Evolutionary conservation across 2,888 invertebrate genomes (phyloP).

Genomic region (Eupithecia inturbata): DNA sequence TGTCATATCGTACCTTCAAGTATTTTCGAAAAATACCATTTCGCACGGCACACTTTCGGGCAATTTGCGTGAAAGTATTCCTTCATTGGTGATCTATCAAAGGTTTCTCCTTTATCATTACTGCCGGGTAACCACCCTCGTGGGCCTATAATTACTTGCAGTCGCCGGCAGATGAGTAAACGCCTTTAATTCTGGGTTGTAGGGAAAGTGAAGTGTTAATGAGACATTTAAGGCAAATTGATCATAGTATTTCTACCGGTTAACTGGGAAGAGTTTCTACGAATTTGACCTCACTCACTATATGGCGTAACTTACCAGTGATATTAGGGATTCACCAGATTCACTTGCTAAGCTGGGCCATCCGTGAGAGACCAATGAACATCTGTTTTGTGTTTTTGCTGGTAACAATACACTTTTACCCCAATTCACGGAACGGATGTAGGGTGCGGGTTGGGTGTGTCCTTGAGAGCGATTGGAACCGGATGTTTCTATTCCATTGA

Average conservation of each 20-base stretch:
- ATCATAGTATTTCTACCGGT: conserved; percentile 71
- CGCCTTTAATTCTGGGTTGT: conserved; percentile 79
- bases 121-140: conserved; percentile 63
- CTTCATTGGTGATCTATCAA: conserved; percentile 77
- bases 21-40: conserved; percentile 68
- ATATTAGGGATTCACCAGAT: not conserved
- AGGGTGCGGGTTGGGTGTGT: conserved; percentile 77
- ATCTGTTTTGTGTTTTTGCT: conserved; percentile 68
- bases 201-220: conserved; percentile 82
- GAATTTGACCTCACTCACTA: conserved; percentile 58
- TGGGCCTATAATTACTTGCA: conserved; percentile 71
- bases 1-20: conserved; percentile 53
- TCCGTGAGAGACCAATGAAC: conserved; percentile 42
- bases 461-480: conserved; percentile 72
- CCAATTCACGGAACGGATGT: conserved; percentile 75
- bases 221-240: conserved; percentile 67
- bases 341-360: conserved; percentile 43
- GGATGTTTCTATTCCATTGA: conserved; percentile 67
- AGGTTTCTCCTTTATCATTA: conserved; percentile 74
- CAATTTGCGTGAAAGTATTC: conserved; percentile 82
- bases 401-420: conserved; percentile 63
- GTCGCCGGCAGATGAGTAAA: conserved; percentile 81
- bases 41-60: conserved; percentile 78
- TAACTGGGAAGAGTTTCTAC: conserved; percentile 66
- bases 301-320: not conserved